These are phyloP conservation scores for Drosophila borborema DNA, from an alignment of 2,888 invertebrate genomes.

Conservation along the genomic window DNA sequence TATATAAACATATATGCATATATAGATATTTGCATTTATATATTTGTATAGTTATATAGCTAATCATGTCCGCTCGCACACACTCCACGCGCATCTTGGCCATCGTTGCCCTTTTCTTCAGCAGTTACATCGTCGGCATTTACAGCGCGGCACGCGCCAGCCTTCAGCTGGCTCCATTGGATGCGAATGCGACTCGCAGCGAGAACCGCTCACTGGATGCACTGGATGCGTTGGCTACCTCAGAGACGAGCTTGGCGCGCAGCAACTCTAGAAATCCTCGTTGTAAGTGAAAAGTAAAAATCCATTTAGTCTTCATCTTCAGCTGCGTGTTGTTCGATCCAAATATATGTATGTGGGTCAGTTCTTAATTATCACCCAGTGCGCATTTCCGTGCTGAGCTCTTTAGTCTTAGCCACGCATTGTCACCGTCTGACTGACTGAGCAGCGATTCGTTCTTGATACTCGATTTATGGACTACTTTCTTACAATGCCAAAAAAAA, in stretches of 20 bases:
- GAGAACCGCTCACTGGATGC: constrained; percentile 23
- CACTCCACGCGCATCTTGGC: constrained; percentile 59
- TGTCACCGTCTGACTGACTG: constrained; percentile 35
- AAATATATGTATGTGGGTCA: constrained; percentile 67
- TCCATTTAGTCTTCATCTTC: constrained; percentile 34
- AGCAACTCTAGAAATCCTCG: constrained; percentile 67
- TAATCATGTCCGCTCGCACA: constrained; percentile 43
- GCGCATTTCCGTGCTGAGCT: constrained; percentile 60
- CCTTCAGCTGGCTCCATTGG: constrained; percentile 26
- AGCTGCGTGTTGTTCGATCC: constrained; percentile 29
- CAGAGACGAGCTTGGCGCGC: constrained; percentile 22
- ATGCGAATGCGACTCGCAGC: constrained; percentile 9
- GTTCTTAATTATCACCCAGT: constrained; percentile 75
- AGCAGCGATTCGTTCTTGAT: constrained; percentile 15
- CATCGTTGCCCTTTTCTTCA: constrained; percentile 63
- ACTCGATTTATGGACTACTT: not conserved
- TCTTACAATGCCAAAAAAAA: not conserved
- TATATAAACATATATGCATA: not conserved
- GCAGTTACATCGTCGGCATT: constrained; percentile 60
- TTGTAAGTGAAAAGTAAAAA: constrained; percentile 58
- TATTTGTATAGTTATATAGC: not conserved
- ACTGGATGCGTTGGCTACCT: not conserved
- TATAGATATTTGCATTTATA: not conserved
- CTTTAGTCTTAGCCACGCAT: constrained; percentile 63
- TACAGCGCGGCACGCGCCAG: constrained; percentile 63